Conservation (phyloP, 2,797 vertebrate genomes). For the Fratercula arctica region DNA sequence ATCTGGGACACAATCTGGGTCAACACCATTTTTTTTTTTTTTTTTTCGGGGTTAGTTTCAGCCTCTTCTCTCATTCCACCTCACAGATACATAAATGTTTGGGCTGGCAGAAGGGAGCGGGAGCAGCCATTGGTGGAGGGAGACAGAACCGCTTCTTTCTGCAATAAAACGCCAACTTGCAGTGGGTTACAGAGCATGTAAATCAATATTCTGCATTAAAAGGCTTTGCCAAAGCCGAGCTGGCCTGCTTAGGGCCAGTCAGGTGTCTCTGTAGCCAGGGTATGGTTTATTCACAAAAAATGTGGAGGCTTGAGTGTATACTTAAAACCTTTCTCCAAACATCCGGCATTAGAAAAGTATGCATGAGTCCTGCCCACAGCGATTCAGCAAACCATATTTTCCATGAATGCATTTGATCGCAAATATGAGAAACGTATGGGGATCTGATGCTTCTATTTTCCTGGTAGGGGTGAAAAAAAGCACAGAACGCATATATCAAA, state of each 20-base stretch:
- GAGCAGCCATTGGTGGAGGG: not conserved
- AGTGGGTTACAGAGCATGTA: rapidly evolving
- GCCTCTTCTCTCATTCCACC: not conserved
- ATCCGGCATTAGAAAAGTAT: not conserved
- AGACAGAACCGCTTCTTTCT: not conserved
- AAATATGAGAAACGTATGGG: slow-evolving; percentile 17
- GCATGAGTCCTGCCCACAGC: not conserved
- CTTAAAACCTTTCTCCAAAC: slow-evolving; percentile 15
- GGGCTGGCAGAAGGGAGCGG: not conserved
- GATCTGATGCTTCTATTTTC: not conserved
- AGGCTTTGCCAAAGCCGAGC: not conserved
- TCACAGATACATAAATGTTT: not conserved
- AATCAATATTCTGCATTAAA: not conserved
- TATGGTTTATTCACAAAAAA: not conserved
- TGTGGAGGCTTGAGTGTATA: not conserved
- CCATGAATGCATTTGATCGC: not conserved
- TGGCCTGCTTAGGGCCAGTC: not conserved
- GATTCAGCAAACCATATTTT: slow-evolving; percentile 11
- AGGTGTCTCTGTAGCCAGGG: not conserved
- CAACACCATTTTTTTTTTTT: not conserved
- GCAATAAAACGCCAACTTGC: not conserved
- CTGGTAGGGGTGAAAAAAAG: not conserved
- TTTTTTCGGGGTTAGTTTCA: not conserved
- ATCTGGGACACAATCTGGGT: not conserved
- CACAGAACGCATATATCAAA: not conserved